Conservation (phyloP, 2,888 invertebrate genomes). For the Ephialtes manifestator region DNA sequence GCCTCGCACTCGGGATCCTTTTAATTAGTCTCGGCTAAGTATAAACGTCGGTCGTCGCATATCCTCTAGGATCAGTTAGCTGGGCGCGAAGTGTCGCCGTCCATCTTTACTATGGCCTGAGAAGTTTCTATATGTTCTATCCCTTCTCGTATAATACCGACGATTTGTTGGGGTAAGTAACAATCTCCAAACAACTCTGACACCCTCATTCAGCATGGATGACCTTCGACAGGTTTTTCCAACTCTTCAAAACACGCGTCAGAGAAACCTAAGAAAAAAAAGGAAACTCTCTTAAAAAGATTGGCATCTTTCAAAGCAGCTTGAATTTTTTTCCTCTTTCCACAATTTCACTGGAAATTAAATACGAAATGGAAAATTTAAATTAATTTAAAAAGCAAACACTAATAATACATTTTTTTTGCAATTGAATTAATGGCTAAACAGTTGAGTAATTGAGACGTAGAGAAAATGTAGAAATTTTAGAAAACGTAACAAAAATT, state of each 20-base stretch:
- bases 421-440: constrained; percentile 53
- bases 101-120: constrained; percentile 15
- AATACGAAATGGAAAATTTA: no score
- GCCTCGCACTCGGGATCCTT: constrained; percentile 78
- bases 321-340: background rate
- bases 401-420: no score
- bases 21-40: constrained; percentile 82
- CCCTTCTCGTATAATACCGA: constrained; percentile 53
- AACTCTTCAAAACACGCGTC: background rate
- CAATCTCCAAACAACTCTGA: constrained; percentile 10
- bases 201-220: background rate
- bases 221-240: constrained; percentile 46
- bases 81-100: constrained; percentile 64
- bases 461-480: background rate
- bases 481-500: background rate
- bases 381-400: no score
- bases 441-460: constrained; percentile 12
- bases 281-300: background rate
- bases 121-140: constrained; percentile 16
- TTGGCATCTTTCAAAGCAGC: background rate
- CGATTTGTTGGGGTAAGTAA: constrained; percentile 64
- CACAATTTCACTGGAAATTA: constrained; percentile 3
- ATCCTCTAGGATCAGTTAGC: constrained; percentile 70
- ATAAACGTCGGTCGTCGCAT: constrained; percentile 73
- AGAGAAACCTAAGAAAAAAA: background rate